These are phyloP conservation scores for Urocyon cinereoargenteus DNA, from an alignment of 2,797 vertebrate genomes.

Conservation along the genomic window DNA sequence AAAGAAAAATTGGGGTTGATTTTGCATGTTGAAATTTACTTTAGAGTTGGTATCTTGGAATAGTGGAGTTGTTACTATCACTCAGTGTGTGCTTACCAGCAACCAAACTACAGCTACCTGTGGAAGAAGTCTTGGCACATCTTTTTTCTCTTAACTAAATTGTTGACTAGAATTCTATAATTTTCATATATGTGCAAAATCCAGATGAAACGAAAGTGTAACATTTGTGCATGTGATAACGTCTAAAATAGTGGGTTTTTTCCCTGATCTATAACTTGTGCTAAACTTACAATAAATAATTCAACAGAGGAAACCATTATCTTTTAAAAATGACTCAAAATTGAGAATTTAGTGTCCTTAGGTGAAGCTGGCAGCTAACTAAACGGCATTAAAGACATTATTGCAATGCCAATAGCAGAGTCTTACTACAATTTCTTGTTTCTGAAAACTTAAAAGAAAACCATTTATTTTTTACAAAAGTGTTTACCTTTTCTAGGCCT, in stretches of 20 bases:
- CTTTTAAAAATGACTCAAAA: conserved; percentile 85
- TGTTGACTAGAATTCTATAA: neutral
- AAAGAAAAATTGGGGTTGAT: conserved; percentile 76
- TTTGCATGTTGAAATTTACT: conserved; percentile 73
- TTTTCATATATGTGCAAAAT: neutral
- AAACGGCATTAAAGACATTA: conserved; percentile 80
- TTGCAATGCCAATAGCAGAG: conserved; percentile 76
- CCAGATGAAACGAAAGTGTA: neutral
- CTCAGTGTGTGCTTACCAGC: neutral
- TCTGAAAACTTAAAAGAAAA: conserved; percentile 59
- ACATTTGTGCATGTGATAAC: neutral
- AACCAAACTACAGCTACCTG: neutral
- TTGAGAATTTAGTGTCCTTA: conserved; percentile 83
- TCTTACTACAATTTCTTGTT: conserved; percentile 81
- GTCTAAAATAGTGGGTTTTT: neutral
- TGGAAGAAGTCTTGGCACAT: neutral
- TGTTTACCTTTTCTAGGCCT: conserved; percentile 78
- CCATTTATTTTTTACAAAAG: conserved; percentile 65
- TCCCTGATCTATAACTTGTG: conserved; percentile 71
- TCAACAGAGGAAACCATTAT: conserved; percentile 83
- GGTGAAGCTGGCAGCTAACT: conserved; percentile 84
- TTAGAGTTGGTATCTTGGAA: conserved; percentile 51
- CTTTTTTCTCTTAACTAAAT: neutral
- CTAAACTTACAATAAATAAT: conserved; percentile 76
- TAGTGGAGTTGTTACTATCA: neutral